Base-by-base conservation (phyloP, 2,888 invertebrate genomes). In the Pocota personata region DNA sequence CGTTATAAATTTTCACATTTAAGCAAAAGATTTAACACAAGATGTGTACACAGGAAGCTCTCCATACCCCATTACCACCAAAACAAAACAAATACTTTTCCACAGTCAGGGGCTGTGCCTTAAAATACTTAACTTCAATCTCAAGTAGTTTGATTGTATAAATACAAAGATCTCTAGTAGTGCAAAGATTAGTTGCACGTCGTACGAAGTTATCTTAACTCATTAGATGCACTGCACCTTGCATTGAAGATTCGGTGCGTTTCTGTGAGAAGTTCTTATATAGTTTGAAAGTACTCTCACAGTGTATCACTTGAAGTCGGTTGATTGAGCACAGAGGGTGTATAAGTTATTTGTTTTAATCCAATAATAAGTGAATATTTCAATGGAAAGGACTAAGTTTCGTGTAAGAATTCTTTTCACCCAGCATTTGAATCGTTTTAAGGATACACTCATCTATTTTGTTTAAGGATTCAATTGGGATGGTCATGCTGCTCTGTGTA, bases 361-460 rank as follows among this genome's bases (percentile, higher is more conserved):
- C 10, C 16, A 24, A 37, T 16, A 24, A 27, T 10, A 48, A 50
- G 27, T 37, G 64, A n/a, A 50, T 46, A 72, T 58, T 27, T 52
- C 57, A 88, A 40, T 88, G 88, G 88, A 88, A 82, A 88, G 82
- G 80, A 83, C 78, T 8, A 88, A 87, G 66, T 88, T 88, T 84
- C 72, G 88, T 84, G 88, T 88, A 88, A 88, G 48, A 48, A 16
- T 48, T 4, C 7, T 1, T 43, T 5, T 16, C 7, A 48, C 21
- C 0, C 10, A 14, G 4, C 2, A 10, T 32, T 6, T 2, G 0
- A 1, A 14, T 12, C 10, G 21, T n/a, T 58, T 55, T 6, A 6
- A 43, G 48, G 30, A 10, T 27, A 35, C 6, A 14, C 46, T 60
- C 52, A 55, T 52, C 32, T 48, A 21, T 14, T 16, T 24, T 35